Evolutionary conservation across 2,888 invertebrate genomes (phyloP), one percentile per base, ranked within the genome.

Genomic region (Eristalis pertinax): DNA sequence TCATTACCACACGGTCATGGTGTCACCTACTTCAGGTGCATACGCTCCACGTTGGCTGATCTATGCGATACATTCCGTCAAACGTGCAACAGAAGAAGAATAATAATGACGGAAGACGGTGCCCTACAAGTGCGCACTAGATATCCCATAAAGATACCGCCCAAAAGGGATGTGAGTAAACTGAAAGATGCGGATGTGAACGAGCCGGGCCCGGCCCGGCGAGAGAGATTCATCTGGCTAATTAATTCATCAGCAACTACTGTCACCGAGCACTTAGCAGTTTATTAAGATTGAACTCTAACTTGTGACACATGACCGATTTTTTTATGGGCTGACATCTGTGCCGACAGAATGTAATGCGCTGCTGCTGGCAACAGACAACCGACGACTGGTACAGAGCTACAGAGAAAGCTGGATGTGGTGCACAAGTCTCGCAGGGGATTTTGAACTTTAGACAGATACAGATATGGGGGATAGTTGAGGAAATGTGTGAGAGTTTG

Each of bases 251-350:
- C 50, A 77, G 50, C 50, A 62, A n/a, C 29, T 26, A 50, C 50
- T 50, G 50, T 50, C 50, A 50, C 50, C 50, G 50, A 19, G 50
- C 50, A 50, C 50, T 50, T 50, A 50, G 50, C 50, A 50, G 50
- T 68, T 80, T 80, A 73, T 73, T 73, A 26, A 63, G 73, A 80
- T 70, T 81, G 75, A 81, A 81, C 81, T 81, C 69, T 64, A 81
- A 81, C 81, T 75, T 75, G 64, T 81, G 81, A 64, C 81, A 75
- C 19, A 70, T 81, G 81, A 75, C 75, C 56, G 69, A 75, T 72
- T 65, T 80, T n/a, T 73, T 80, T 62, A 74, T 69, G 68, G 35
- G 72, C 24, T 58, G 50, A 15, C 63, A 68, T 62, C 62, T 81
- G 74, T 65, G 41, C 29, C 13, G 67, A 15, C 32, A 26, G 24